Evolutionary conservation across 2,113 vertebrate species (phyloP), one percentile per base, ranked within the genome.

Genomic region (Rhineura floridana): DNA sequence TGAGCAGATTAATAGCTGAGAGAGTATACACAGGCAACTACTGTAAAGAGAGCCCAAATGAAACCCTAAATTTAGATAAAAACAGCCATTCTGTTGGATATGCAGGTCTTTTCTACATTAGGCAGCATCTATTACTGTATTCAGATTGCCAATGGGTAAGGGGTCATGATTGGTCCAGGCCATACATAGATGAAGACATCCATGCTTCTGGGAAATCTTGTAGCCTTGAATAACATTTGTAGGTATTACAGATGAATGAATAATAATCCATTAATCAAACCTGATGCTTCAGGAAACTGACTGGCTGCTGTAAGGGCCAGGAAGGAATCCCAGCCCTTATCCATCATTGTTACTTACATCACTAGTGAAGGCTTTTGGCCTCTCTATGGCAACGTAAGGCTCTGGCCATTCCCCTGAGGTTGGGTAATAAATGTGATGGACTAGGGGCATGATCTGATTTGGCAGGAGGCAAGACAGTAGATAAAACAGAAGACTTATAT

Each of bases 351-450:
- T n/a, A 33, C 21, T 69, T 19, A 48, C 70, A 91, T 48, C 42
- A 72, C 72, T n/a, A 86, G 48, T 86, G 59, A 78, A 83, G 39
- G 72, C 21, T 69, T 82, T 69, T 69, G 79, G 72, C 33, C 62
- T 81, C 72, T 83, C 73, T 50, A 36, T 76, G 48, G 72, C 30
- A 73, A 39, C 9, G 28, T 46, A 75, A 59, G 46, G 30, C 30
- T 67, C 72, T 86, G 59, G 21, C 79, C 42, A n/a, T 83, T 86
- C 63, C 52, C 80, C 39, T 17, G 78, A 55, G 80, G 70, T 36
- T 50, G 13, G 15, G 46, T 69, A 86, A 48, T 86, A 89, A 85
- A 89, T 72, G 42, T 85, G 83, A 89, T 85, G 82, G 83, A 85
- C 65, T 80, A 82, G 33, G 21, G 78, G 69, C 70, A 81, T 67